Base-by-base conservation (phyloP, 2,113 vertebrate genomes). In the Microtus pennsylvanicus region DNA sequence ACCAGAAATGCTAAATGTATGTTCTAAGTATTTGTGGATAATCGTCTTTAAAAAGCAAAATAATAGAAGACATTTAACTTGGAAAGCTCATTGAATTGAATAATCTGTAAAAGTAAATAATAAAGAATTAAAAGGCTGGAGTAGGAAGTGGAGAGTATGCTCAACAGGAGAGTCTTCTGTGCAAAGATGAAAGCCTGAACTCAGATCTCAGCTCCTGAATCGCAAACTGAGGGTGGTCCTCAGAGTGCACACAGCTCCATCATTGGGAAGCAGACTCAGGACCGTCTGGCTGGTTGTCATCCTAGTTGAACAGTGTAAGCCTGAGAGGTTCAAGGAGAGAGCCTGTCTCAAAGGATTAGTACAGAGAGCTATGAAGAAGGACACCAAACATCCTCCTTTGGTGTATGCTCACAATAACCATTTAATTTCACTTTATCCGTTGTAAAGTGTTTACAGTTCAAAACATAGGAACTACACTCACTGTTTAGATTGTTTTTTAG, bases 401-500 rank as follows among this genome's bases (percentile, higher is more conserved):
- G 6, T 24, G 58, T 58, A 45, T 85, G 4, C 2, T 3, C 26
- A 33, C 61, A 52, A 67, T 69, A 89, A 2, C 1, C 42, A 82
- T 22, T 5, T 35, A 26, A 50, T 55, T 21, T 47, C 7, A 63
- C 6, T 14, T 52, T 1, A 11, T 89, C 35, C 90, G 2, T 86
- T 74, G 50, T 7, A 70, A 1, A 69, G 24, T 24, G 42, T 6
- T 11, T 61, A 63, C 1, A 85, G 55, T 52, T 47, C 47, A 30
- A 3, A 42, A 96, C 35, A 0, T 94, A 55, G 67, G 88, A 63
- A 76, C 2, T 69, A 45, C 9, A 97, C 87, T 97, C 94, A 98
- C 96, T n/a, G 95, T 97, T 97, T 65, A 93, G 21, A n/a, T 30
- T 67, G 26, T 92, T 91, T 65, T 45, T 10, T 58, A 58, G 19